Conservation (phyloP, 2,888 invertebrate genomes). For the Folsomia candida region DNA sequence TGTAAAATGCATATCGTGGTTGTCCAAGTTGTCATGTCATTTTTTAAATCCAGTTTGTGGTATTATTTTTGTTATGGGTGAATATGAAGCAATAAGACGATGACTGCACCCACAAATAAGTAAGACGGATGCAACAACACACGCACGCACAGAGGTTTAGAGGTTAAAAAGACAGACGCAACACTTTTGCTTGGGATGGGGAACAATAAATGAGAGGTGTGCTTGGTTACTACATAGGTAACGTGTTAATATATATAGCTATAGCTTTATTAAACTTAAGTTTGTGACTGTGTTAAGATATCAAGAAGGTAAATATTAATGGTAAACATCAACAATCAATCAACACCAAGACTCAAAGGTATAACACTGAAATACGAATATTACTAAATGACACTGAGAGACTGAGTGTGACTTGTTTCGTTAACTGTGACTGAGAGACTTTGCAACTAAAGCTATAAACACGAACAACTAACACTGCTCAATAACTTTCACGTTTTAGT, state of each 20-base stretch:
- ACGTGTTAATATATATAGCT: neutral
- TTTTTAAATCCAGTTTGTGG: too few relatives aligned
- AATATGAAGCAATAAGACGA: too few relatives aligned
- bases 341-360: neutral
- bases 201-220: neutral
- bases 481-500: neutral
- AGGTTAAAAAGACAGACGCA: too few relatives aligned
- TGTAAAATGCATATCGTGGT: too few relatives aligned
- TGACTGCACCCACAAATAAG: too few relatives aligned
- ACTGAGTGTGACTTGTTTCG: neutral
- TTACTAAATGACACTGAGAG: neutral
- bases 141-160: too few relatives aligned
- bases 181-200: too few relatives aligned
- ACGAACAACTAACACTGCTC: neutral
- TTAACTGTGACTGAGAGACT: neutral
- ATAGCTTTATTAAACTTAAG: conserved; percentile 1
- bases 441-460: neutral
- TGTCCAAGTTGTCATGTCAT: too few relatives aligned
- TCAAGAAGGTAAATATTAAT: neutral
- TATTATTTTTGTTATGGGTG: too few relatives aligned
- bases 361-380: neutral
- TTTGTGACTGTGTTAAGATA: conserved; percentile 2
- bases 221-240: neutral
- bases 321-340: neutral
- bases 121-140: too few relatives aligned